Evolutionary conservation across 2,797 vertebrate species (phyloP).

Genomic region (Eospalax fontanierii): DNA sequence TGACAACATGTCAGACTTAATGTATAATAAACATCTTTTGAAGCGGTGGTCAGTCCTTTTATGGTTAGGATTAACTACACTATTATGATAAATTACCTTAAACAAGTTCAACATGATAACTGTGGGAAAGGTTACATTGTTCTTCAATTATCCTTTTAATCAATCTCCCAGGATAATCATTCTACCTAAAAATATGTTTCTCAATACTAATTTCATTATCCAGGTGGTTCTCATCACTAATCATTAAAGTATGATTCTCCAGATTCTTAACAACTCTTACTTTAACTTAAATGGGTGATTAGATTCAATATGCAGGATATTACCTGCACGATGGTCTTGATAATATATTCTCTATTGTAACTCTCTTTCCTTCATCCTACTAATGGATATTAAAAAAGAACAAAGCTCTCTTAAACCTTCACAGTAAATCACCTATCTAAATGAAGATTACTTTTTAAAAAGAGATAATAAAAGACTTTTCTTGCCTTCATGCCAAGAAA

Average conservation of each 20-base stretch:
- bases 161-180: conserved; percentile 92
- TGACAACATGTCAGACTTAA: conserved; percentile 73
- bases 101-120: conserved; percentile 90
- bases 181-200: conserved; percentile 92
- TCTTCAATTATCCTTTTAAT: conserved; percentile 92
- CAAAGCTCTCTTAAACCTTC: conserved; percentile 88
- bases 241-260: conserved; percentile 91
- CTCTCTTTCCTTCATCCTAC: conserved; percentile 87
- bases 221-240: conserved; percentile 92
- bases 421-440: conserved; percentile 89
- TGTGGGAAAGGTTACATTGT: conserved; percentile 91
- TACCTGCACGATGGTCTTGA: conserved; percentile 89
- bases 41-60: conserved; percentile 88
- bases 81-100: conserved; percentile 90
- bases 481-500: conserved; percentile 48
- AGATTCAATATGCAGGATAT: conserved; percentile 92
- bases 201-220: conserved; percentile 92
- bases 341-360: conserved; percentile 89
- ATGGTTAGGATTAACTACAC: conserved; percentile 84
- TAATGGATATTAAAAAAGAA: conserved; percentile 88
- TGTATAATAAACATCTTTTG: conserved; percentile 86
- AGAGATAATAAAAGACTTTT: conserved; percentile 60
- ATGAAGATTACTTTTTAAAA: conserved; percentile 86
- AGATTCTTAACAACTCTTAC: conserved; percentile 92
- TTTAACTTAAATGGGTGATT: conserved; percentile 93